phyloP scores from a whole-genome alignment of 92 coral and sea anemone species.

The Zoanthus sociatus region DNA sequence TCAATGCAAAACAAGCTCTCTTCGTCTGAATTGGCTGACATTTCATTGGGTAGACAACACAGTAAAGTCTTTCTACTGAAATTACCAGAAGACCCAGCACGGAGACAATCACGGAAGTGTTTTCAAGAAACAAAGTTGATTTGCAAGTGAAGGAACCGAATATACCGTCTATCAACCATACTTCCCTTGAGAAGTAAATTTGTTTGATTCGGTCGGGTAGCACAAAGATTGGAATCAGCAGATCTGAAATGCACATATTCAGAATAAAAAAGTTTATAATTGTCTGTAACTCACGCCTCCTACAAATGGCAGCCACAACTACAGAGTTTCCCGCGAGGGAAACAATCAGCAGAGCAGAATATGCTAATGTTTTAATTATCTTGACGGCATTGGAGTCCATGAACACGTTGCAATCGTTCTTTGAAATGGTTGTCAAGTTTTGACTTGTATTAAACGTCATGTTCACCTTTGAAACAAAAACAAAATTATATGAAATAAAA shows the following conservation, averaged over 20 bases:
- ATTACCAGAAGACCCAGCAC: conserved; percentile 12
- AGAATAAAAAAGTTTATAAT: conserved; percentile 9
- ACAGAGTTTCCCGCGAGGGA: background rate
- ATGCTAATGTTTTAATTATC: background rate
- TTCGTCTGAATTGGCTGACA: conserved; percentile 20
- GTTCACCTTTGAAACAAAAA: background rate
- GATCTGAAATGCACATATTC: conserved; percentile 8
- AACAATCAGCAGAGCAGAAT: background rate
- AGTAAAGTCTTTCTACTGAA: conserved; percentile 22
- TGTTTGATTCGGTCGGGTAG: conserved; percentile 35
- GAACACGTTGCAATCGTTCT: background rate
- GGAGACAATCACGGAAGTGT: conserved; percentile 36
- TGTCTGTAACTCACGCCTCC: background rate
- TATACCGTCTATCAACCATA: conserved; percentile 17
- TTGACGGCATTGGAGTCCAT: background rate
- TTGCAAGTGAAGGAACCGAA: conserved; percentile 1
- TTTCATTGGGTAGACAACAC: conserved; percentile 28
- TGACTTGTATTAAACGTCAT: background rate
- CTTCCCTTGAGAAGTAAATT: conserved; percentile 10
- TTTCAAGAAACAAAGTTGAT: conserved; percentile 4
- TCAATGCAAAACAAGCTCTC: conserved; percentile 14
- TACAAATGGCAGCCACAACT: background rate
- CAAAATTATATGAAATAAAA: background rate
- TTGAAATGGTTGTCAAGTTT: background rate
- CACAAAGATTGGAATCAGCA: background rate